Base-by-base conservation (phyloP, 1,140 invertebrate species). In the Drosophila rhopaloa region DNA sequence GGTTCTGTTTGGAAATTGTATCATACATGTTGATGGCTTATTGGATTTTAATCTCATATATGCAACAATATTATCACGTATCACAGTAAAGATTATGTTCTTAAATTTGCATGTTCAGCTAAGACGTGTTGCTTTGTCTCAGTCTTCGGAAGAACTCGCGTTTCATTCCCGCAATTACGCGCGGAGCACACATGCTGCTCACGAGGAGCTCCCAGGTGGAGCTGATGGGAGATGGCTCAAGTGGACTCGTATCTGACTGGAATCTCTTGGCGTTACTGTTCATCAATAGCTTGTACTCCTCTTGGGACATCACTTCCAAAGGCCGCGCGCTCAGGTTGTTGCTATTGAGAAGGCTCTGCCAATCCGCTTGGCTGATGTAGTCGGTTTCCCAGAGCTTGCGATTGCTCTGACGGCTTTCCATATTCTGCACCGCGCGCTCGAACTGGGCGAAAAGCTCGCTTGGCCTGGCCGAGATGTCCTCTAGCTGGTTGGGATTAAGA, bases 401-500 rank as follows among this genome's bases (percentile, higher is more conserved):
- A 1, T 11, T 50, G 14, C 46, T 56, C 3, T 66, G 46, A 0
- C 37, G 14, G 6, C 35, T 71, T n/a, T 73, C 74, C 19, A 27
- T 46, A 24, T 60, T 60, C n/a, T 76, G 40, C 0, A 88, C 67
- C 0, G 79, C 84, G 1, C 10, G 43, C 60, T 88, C 72, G 14
- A 80, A 88, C 43, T 74, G 76, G 0, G 50, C 53, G 14, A 83
- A 89, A 2, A 89, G 80, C 5, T 48, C 59, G 24, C 72, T 89
- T 5, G 84, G 60, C 10, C 44, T 51, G 4, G 55, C 27, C 0
- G 48, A 61, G 7, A 89, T 43, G 11, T 89, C 81, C 2, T 48
- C 60, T 1, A 92, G 61, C 27, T 92, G 89, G 68, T 92, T 92
- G 37, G 91, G 91, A 85, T 92, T 92, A 6, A 92, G 43, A 1